Conservation (phyloP, 2,797 vertebrate genomes). For the Falco columbarius region DNA sequence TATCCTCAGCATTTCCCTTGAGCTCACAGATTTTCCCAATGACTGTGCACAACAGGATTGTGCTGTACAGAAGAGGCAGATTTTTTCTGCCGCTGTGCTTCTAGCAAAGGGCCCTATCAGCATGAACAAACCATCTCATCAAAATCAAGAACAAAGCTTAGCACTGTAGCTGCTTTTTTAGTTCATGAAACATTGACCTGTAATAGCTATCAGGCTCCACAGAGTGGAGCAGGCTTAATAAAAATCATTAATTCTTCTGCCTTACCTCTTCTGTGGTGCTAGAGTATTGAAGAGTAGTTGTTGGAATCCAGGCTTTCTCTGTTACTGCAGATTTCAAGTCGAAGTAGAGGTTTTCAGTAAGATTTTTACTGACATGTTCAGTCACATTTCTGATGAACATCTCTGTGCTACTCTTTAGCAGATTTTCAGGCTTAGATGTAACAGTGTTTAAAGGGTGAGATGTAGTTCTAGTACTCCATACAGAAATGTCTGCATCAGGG, state of each 20-base stretch:
- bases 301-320: slow-evolving; percentile 47
- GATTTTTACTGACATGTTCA: slow-evolving; percentile 40
- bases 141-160: background rate
- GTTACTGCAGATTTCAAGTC: slow-evolving; percentile 39
- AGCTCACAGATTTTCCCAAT: background rate
- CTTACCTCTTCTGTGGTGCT: slow-evolving; percentile 78
- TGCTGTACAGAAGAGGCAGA: background rate
- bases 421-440: slow-evolving; percentile 33
- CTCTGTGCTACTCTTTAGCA: slow-evolving; percentile 61
- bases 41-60: background rate
- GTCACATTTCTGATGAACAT: slow-evolving; percentile 33
- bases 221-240: slow-evolving; percentile 51
- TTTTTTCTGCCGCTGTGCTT: background rate
- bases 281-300: slow-evolving; percentile 38
- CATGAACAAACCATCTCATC: background rate
- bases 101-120: background rate
- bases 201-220: slow-evolving; percentile 38
- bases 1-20: background rate
- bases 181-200: background rate
- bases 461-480: slow-evolving; percentile 45
- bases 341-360: slow-evolving; percentile 6
- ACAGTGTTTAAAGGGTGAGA: background rate
- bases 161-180: background rate
- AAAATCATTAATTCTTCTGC: background rate
- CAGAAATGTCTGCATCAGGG: slow-evolving; percentile 48